Percentiles rank a stretch among this genome's conserved stretches.
These are phyloP conservation scores for Ophion slaviceki DNA, from an alignment of 2,888 invertebrate species.

Conservation along the genomic window DNA sequence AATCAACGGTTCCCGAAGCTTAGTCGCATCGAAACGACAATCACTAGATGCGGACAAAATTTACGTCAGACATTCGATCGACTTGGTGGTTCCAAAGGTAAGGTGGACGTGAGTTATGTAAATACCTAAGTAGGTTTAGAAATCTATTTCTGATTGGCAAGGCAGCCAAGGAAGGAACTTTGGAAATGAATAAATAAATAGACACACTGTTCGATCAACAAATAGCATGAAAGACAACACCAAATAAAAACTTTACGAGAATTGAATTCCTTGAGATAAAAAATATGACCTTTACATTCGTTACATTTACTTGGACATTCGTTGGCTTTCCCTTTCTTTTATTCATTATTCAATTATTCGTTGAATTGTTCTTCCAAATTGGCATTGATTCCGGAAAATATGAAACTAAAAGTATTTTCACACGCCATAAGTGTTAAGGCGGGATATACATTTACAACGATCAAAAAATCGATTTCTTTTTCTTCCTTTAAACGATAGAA, in stretches of 20 bases:
- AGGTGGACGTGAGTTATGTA: not conserved
- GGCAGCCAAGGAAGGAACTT: too few relatives aligned
- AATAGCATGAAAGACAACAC: too few relatives aligned
- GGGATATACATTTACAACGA: too few relatives aligned
- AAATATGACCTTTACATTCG: not conserved
- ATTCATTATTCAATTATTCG: not conserved
- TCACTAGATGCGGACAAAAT: conserved; percentile 38
- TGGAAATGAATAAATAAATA: too few relatives aligned
- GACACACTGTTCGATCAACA: too few relatives aligned
- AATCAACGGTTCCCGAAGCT: conserved; percentile 48
- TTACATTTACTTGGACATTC: not conserved
- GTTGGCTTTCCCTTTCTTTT: not conserved
- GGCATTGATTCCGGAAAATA: too few relatives aligned
- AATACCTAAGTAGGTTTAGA: not conserved
- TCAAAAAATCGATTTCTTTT: too few relatives aligned
- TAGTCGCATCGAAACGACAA: conserved; percentile 40
- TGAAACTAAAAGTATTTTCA: too few relatives aligned
- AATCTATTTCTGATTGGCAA: not conserved
- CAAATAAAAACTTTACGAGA: not conserved
- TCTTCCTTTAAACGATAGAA: too few relatives aligned
- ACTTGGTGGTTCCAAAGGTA: conserved; percentile 72
- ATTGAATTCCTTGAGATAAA: not conserved
- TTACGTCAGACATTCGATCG: conserved; percentile 57
- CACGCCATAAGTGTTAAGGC: too few relatives aligned
- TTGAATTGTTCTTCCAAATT: not conserved